Evolutionary conservation across 2,797 vertebrate genomes (phyloP), one percentile per base, ranked within the genome.

Genomic region (Heteromormyrus szaboi): DNA sequence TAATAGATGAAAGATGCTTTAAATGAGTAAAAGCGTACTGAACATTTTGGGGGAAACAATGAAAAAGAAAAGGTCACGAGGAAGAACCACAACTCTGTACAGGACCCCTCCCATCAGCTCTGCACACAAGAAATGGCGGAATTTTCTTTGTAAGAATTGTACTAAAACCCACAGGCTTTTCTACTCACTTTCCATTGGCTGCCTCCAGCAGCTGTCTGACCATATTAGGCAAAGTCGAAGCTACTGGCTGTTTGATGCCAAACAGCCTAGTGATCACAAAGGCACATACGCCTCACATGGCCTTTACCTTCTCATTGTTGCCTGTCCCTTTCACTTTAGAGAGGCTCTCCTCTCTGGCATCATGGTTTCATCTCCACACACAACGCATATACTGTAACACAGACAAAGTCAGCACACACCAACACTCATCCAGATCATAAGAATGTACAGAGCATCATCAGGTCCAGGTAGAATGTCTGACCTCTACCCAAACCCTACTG

Each of bases 191-290:
- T 91, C 92, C 89, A 93, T 91, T 95, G 93, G 93, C 89, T 91
- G 88, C 89, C 83, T 68, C 81, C 37, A 59, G 87, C 4, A 54
- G 50, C 85, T 85, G 88, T 93, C 94, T 96, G 93, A 83, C 96
- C 95, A 94, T 96, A 96, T 96, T 96, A 96, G 96, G 96, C 90
- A 89, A 93, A 93, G 81, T 93, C 41, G 85, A 51, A 65, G 89
- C 86, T 79, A 84, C 88, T 53, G 54, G 59, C 65, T 84, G 48
- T 44, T 76, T 79, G 12, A 44, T 79, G 41, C 37, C 72, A 6
- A 41, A 79, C 65, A 33, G 17, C 37, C 37, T 44, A 17, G 37
- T 41, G 41, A 79, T 37, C 29, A 72, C 29, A 79, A 79, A 79
- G 41, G 72, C 72, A 79, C 41, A 44, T 8, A 19, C 2, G 72